Percentiles rank a stretch among this genome's conserved stretches.
These are phyloP conservation scores for Tillus elongatus DNA, from an alignment of 2,888 invertebrate species.

Conservation along the genomic window DNA sequence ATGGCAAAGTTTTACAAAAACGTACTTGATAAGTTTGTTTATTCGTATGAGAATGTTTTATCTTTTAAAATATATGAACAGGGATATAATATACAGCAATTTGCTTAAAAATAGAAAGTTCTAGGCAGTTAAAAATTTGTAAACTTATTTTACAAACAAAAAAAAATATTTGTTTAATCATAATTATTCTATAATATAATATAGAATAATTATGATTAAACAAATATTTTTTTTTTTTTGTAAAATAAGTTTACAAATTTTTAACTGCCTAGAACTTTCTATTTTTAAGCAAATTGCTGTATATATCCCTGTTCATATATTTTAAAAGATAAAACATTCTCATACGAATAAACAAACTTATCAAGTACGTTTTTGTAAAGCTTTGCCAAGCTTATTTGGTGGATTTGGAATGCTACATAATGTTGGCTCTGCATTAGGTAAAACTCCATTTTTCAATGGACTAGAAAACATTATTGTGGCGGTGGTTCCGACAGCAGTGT, in stretches of 20 bases:
- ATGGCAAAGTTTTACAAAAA: background rate
- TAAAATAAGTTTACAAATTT: constrained; percentile 3
- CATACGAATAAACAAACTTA: constrained; percentile 1
- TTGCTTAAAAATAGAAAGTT: constrained; percentile 3
- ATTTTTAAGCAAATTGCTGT: constrained; percentile 1
- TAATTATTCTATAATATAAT: background rate
- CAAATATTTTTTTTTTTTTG: constrained; percentile 1
- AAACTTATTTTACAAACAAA: constrained; percentile 1
- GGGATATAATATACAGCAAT: background rate
- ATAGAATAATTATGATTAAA: background rate
- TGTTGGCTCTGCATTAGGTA: background rate
- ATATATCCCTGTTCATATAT: background rate
- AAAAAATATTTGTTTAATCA: background rate
- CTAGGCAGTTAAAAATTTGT: constrained; percentile 2
- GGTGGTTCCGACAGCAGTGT: too few relatives aligned
- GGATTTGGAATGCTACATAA: background rate
- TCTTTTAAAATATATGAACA: constrained; percentile 1
- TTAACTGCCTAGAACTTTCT: constrained; percentile 2
- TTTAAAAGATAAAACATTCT: constrained; percentile 3
- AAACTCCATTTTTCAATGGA: background rate
- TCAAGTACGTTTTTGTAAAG: constrained; percentile 2
- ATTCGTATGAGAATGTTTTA: constrained; percentile 3
- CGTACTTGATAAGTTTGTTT: constrained; percentile 1
- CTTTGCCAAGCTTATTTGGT: constrained; percentile 1
- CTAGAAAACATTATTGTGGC: too few relatives aligned